Percentiles rank a stretch among this genome's conserved stretches.
Conservation (phyloP, 2,797 vertebrate species). For the Urosaurus nigricauda region DNA sequence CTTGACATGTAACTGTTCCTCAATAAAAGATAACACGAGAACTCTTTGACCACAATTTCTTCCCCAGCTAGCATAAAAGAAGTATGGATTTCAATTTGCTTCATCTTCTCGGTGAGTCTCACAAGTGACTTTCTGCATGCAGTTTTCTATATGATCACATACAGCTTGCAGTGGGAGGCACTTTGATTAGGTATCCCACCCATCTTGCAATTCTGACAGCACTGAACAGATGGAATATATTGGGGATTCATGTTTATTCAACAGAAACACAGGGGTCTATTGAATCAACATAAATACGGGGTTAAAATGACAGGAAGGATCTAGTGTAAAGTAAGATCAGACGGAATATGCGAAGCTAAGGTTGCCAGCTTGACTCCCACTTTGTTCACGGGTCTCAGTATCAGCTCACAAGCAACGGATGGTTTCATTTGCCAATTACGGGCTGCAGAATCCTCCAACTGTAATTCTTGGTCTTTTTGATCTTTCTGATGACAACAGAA, state of each 20-base stretch:
- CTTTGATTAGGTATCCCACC: constrained; percentile 37
- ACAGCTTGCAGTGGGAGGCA: constrained; percentile 16
- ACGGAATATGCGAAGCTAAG: background rate
- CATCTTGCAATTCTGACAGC: constrained; percentile 26
- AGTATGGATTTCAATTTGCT: constrained; percentile 11
- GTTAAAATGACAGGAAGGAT: background rate
- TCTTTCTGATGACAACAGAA: background rate
- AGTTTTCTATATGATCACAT: constrained; percentile 11
- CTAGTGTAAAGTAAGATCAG: background rate
- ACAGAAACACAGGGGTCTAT: constrained; percentile 31
- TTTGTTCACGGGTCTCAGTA: background rate
- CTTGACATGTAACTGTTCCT: constrained; percentile 3
- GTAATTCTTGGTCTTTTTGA: background rate
- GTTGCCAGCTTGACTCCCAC: background rate
- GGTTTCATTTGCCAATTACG: accelerated
- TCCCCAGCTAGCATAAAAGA: constrained; percentile 10
- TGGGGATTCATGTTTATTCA: constrained; percentile 46
- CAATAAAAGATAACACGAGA: constrained; percentile 5
- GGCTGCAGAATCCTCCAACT: background rate
- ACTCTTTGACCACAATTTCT: constrained; percentile 7
- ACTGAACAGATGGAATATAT: constrained; percentile 35
- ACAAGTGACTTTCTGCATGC: background rate
- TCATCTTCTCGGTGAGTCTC: background rate
- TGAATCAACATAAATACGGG: constrained; percentile 42
- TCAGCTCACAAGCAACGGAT: background rate